Conservation (phyloP, 2,797 vertebrate species). For the Nothura maculosa region DNA sequence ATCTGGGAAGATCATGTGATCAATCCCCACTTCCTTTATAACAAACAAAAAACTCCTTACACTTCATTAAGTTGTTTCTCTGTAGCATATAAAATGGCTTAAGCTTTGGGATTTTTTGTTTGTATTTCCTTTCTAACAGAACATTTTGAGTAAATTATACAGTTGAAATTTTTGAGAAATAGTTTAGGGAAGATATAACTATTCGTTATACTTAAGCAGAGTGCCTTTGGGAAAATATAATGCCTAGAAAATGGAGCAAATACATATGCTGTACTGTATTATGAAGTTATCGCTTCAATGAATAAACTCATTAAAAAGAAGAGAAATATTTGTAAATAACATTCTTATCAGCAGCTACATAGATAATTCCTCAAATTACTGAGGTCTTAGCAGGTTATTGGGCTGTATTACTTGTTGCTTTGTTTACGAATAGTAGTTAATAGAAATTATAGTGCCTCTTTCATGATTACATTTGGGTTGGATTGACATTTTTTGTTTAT, state of each 20-base stretch:
- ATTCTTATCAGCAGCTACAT: not conserved
- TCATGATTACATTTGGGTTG: accelerated
- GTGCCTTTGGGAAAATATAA: not conserved
- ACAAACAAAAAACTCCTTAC: not conserved
- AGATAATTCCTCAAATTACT: not conserved
- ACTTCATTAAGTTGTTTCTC: not conserved
- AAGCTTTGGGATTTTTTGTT: not conserved
- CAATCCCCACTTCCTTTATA: not conserved
- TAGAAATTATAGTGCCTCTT: not conserved
- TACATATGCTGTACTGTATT: not conserved
- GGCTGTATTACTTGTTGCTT: not conserved
- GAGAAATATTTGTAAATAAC: not conserved
- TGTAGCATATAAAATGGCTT: not conserved
- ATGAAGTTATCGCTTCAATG: not conserved
- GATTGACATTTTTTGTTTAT: not conserved
- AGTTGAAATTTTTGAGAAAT: not conserved
- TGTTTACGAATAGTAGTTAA: not conserved
- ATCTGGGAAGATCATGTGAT: not conserved
- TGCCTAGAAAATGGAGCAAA: not conserved
- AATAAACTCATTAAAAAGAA: not conserved
- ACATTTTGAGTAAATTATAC: not conserved
- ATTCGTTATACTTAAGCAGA: not conserved
- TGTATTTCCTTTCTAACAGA: accelerated
- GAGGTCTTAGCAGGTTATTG: not conserved
- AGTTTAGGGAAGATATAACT: not conserved